Percentiles rank a stretch among this genome's conserved stretches.
phyloP scores from a whole-genome alignment of 2,113 vertebrate genomes.

The Rhea pennata region DNA sequence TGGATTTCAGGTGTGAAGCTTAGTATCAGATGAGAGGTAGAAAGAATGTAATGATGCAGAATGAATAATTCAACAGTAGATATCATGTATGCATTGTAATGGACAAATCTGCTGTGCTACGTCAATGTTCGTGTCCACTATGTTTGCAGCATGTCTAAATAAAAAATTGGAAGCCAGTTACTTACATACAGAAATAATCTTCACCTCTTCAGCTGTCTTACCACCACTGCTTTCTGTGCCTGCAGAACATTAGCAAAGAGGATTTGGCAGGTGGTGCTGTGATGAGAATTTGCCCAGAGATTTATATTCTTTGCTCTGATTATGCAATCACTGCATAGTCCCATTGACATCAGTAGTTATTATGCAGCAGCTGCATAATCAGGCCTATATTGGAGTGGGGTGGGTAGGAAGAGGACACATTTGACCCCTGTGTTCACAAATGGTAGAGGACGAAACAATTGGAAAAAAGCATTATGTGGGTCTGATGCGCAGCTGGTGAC shows the following conservation, averaged over 20 bases:
- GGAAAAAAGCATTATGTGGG: not conserved
- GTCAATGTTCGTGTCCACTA: not conserved
- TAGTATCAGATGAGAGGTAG: not conserved
- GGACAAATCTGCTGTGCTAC: not conserved
- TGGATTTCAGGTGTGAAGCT: not conserved
- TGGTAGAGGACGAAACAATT: not conserved
- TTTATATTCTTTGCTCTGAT: not conserved
- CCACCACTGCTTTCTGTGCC: not conserved
- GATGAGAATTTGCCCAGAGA: conserved; percentile 17
- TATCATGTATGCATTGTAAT: not conserved
- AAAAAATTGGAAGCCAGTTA: not conserved
- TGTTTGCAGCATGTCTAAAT: not conserved
- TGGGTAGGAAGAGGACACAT: not conserved
- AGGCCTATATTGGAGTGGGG: not conserved
- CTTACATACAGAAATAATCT: not conserved
- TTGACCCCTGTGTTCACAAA: not conserved
- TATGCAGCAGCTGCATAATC: conserved; percentile 44
- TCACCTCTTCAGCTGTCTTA: not conserved
- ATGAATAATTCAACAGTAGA: not conserved
- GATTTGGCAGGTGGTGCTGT: not conserved
- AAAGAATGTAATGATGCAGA: not conserved
- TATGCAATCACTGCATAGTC: not conserved
- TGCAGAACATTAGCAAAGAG: not conserved
- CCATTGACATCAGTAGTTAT: conserved; percentile 16
- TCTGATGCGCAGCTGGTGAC: conserved; percentile 11